phyloP scores from a whole-genome alignment of 2,797 vertebrate genomes.

The Tenualosa thibaudeaui region DNA sequence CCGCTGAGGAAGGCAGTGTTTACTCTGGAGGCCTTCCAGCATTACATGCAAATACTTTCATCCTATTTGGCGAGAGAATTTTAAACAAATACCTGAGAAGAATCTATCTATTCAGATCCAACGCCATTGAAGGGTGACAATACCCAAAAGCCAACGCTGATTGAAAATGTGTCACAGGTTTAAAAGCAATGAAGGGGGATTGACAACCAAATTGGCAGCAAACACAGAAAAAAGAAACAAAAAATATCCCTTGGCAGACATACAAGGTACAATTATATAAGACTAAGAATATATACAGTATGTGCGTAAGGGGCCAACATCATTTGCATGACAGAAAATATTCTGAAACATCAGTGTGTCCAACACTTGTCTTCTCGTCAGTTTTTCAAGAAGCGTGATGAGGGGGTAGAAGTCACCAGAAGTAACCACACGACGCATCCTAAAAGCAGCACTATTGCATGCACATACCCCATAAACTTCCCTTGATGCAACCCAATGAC shows the following conservation, averaged over 20 bases:
- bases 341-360: neutral
- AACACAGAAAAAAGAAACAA: neutral
- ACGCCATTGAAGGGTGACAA: conserved; percentile 17
- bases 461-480: conserved; percentile 32
- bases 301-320: neutral
- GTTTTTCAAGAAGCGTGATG: neutral
- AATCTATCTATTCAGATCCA: conserved; percentile 19
- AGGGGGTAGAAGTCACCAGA: neutral
- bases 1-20: conserved; percentile 13
- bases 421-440: neutral
- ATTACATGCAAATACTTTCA: conserved; percentile 25
- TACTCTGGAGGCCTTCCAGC: conserved; percentile 6
- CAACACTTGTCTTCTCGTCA: neutral
- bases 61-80: conserved; percentile 23
- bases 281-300: neutral
- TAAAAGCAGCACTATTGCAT: conserved; percentile 5
- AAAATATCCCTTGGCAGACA: conserved; percentile 4
- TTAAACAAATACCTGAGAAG: conserved; percentile 7
- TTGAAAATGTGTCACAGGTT: conserved; percentile 25
- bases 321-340: neutral
- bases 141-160: conserved; percentile 18
- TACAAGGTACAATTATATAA: neutral
- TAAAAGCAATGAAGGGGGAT: conserved; percentile 17
- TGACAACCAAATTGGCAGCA: conserved; percentile 18
- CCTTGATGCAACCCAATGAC: neutral